A percentile compares a stretch with the other conserved stretches of the same genome.
phyloP scores from a whole-genome alignment of 1,140 invertebrate genomes.

The Drosophila orosa region DNA sequence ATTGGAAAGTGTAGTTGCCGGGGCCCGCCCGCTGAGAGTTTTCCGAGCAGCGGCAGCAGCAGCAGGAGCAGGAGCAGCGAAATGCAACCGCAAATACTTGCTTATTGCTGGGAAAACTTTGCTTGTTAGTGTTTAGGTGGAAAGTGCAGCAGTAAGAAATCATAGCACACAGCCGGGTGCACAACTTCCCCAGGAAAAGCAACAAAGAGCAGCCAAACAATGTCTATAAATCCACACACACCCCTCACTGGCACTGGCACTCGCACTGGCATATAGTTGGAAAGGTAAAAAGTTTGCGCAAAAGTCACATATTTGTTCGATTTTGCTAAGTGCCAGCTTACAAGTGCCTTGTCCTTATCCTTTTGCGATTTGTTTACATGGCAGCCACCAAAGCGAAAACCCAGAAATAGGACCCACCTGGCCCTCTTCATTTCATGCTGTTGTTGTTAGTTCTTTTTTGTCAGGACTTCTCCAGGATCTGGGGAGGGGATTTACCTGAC shows the following conservation, averaged over 20 bases:
- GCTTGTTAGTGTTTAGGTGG: slow-evolving; percentile 70
- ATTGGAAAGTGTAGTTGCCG: slow-evolving; percentile 58
- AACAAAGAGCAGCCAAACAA: slow-evolving; percentile 56
- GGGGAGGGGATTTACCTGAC: slow-evolving; percentile 7
- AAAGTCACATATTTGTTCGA: slow-evolving; percentile 75
- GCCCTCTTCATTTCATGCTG: slow-evolving; percentile 7
- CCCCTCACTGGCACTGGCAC: not conserved
- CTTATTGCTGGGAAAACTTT: slow-evolving; percentile 68
- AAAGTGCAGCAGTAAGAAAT: slow-evolving; percentile 59
- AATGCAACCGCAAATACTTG: slow-evolving; percentile 71
- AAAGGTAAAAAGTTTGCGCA: slow-evolving; percentile 61
- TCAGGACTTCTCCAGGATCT: not conserved
- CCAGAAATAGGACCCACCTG: slow-evolving; percentile 18
- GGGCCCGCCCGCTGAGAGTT: slow-evolving; percentile 32
- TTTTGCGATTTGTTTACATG: slow-evolving; percentile 75
- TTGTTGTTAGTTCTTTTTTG: slow-evolving; percentile 10
- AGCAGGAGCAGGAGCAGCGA: slow-evolving; percentile 24
- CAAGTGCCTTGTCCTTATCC: slow-evolving; percentile 73
- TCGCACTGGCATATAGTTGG: slow-evolving; percentile 17
- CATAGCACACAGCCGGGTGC: slow-evolving; percentile 49
- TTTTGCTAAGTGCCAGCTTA: slow-evolving; percentile 73
- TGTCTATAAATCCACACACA: slow-evolving; percentile 62
- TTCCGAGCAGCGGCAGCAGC: slow-evolving; percentile 19
- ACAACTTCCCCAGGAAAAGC: slow-evolving; percentile 28
- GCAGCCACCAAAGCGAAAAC: slow-evolving; percentile 30